Percentiles rank a stretch among this genome's conserved stretches.
Evolutionary conservation across 2,888 invertebrate species (phyloP).

Genomic region (Dasysyrphus tricinctus): DNA sequence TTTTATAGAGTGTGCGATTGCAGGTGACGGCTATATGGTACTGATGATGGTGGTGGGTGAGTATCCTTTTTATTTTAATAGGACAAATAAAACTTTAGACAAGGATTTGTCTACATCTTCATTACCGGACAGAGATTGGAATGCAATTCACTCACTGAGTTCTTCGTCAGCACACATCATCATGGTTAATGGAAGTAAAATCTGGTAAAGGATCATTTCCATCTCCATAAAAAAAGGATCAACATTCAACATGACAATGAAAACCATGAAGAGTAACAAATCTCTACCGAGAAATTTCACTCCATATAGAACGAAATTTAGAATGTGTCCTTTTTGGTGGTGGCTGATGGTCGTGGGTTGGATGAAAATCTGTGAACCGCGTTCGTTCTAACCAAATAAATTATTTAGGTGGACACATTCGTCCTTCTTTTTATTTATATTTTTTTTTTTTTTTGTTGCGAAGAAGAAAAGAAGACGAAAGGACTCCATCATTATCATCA

Average conservation of each 20-base stretch:
- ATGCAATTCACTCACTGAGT: slow-evolving; percentile 48
- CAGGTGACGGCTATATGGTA: slow-evolving; percentile 35
- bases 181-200: slow-evolving; percentile 62
- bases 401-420: slow-evolving; percentile 63
- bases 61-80: slow-evolving; percentile 60
- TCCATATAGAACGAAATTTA: slow-evolving; percentile 7
- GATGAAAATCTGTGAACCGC: slow-evolving; percentile 56
- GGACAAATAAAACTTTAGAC: slow-evolving; percentile 68
- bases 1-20: slow-evolving; percentile 6
- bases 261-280: slow-evolving; percentile 58
- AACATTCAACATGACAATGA: slow-evolving; percentile 51
- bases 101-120: slow-evolving; percentile 74
- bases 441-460: background rate
- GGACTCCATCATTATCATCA: slow-evolving; percentile 64
- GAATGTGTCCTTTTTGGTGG: slow-evolving; percentile 40
- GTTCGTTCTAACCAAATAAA: slow-evolving; percentile 61
- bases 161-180: slow-evolving; percentile 44
- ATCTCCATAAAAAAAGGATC: slow-evolving; percentile 40
- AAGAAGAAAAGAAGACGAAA: background rate
- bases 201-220: slow-evolving; percentile 46
- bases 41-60: slow-evolving; percentile 5
- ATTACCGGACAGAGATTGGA: slow-evolving; percentile 70
- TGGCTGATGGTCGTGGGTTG: background rate
- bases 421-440: slow-evolving; percentile 41
- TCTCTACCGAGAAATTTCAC: slow-evolving; percentile 66